Percentiles rank a stretch among this genome's conserved stretches.
Conservation (phyloP, 2,797 vertebrate species). For the Gorsachius magnificus region DNA sequence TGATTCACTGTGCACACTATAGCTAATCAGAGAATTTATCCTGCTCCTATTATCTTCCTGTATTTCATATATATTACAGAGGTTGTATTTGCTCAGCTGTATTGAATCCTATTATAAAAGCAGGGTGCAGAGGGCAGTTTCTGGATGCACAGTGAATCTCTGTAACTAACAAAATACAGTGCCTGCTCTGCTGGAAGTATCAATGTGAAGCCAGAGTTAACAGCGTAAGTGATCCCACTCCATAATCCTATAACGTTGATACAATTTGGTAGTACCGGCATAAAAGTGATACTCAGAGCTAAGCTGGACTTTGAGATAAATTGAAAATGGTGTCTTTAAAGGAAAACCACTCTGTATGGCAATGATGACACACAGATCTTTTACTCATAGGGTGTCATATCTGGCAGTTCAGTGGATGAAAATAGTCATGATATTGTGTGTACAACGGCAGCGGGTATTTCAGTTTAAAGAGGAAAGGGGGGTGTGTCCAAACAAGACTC, state of each 20-base stretch:
- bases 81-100: constrained; percentile 50
- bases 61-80: constrained; percentile 2
- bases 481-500: not conserved
- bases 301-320: constrained; percentile 12
- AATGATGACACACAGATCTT: not conserved
- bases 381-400: not conserved
- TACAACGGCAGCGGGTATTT: not conserved
- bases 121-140: constrained; percentile 40
- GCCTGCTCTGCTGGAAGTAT: not conserved
- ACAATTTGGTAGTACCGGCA: not conserved
- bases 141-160: constrained; percentile 28
- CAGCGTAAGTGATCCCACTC: not conserved
- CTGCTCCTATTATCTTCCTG: constrained; percentile 2
- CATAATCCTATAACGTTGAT: constrained; percentile 28
- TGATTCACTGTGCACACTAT: not conserved
- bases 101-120: constrained; percentile 32
- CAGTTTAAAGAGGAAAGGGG: not conserved
- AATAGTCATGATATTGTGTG: not conserved
- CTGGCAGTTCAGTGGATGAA: not conserved
- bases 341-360: not conserved
- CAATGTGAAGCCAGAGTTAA: constrained; percentile 22
- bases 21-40: not conserved
- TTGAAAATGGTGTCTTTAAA: not conserved
- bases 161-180: constrained; percentile 14
- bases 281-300: not conserved